Percentiles rank a stretch among this genome's conserved stretches.
phyloP scores from a whole-genome alignment of 2,888 invertebrate species.

The Lagria hirta region DNA sequence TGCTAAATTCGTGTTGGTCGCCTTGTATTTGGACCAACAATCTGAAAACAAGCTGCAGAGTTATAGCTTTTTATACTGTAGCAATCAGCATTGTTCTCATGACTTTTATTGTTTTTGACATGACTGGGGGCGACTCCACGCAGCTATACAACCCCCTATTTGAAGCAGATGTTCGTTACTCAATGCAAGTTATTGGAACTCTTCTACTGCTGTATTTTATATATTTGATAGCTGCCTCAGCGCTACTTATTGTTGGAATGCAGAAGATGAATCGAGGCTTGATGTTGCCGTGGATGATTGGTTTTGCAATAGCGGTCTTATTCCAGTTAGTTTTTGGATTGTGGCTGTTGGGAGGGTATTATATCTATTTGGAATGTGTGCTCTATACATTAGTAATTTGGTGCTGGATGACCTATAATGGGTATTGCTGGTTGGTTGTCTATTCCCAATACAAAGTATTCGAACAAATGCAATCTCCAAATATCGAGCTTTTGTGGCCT shows the following conservation, averaged over 20 bases:
- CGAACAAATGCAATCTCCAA: constrained; percentile 79
- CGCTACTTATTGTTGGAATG: constrained; percentile 66
- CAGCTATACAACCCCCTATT: constrained; percentile 87
- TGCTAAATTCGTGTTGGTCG: constrained; percentile 81
- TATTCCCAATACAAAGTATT: constrained; percentile 83
- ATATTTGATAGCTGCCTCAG: constrained; percentile 59
- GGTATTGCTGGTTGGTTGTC: constrained; percentile 85
- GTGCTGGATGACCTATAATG: constrained; percentile 83
- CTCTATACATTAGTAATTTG: constrained; percentile 75
- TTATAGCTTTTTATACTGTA: constrained; percentile 77
- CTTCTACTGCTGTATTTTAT: constrained; percentile 64
- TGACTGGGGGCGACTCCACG: constrained; percentile 85
- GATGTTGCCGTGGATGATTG: constrained; percentile 77
- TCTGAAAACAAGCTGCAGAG: constrained; percentile 74
- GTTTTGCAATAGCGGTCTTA: constrained; percentile 67
- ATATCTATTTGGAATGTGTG: constrained; percentile 82
- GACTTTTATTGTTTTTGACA: constrained; percentile 73
- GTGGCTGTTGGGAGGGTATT: constrained; percentile 86
- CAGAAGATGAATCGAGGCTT: constrained; percentile 73
- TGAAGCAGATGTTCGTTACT: constrained; percentile 77
- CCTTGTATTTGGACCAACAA: constrained; percentile 84
- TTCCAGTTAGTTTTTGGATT: constrained; percentile 80
- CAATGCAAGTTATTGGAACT: constrained; percentile 71
- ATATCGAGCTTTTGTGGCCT: constrained; percentile 77
- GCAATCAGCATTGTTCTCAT: constrained; percentile 74